These are phyloP conservation scores for Lathronympha strigana DNA, from an alignment of 2,888 invertebrate species.

Conservation along the genomic window DNA sequence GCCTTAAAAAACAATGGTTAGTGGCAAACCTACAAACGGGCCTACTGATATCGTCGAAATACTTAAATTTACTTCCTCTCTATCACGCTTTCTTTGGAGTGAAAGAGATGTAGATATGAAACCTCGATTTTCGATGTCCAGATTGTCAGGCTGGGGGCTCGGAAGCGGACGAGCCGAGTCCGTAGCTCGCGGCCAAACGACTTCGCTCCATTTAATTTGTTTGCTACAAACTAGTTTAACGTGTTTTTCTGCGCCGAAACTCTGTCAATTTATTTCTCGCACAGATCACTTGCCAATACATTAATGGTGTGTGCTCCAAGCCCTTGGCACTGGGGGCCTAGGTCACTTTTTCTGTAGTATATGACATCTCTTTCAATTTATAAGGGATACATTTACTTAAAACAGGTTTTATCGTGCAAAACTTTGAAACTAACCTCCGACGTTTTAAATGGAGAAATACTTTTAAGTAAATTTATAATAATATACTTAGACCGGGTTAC, in stretches of 20 bases:
- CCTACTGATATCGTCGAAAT: not conserved
- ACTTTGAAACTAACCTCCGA: no score
- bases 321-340: not conserved
- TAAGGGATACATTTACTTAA: no score
- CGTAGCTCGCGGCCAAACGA: not conserved
- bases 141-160: not conserved
- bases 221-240: constrained; percentile 3
- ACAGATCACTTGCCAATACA: not conserved
- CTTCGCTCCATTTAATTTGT: constrained; percentile 4
- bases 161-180: not conserved
- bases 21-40: not conserved
- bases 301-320: not conserved
- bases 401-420: no score
- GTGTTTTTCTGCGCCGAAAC: constrained; percentile 3
- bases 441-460: no score
- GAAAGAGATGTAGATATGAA: not conserved
- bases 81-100: no score
- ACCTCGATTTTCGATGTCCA: not conserved
- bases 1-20: not conserved
- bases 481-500: no score
- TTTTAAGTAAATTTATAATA: no score
- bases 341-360: no score
- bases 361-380: no score
- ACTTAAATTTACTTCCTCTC: no score
- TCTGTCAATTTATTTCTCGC: not conserved